Evolutionary conservation across 2,888 invertebrate species (phyloP), one percentile per base, ranked within the genome.

Genomic region (Philonicus albiceps): DNA sequence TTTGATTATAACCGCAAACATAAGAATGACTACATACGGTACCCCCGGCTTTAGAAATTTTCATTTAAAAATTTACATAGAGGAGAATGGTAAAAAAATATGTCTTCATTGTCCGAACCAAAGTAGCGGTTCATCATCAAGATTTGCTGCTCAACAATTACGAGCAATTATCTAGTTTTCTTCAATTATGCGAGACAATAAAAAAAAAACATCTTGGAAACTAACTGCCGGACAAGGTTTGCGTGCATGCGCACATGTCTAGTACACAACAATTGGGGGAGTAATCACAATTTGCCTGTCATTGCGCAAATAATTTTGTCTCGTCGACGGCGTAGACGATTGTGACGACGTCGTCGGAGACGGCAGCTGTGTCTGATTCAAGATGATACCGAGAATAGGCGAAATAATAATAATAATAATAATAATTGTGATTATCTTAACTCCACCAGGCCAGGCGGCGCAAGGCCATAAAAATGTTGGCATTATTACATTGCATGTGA

Each of bases 251-350:
- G 81, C 55, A 53, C 81, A 53, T 27, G 55, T n/a, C 81, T n/a
- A 76, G 43, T 30, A 30, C 43, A 22, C 43, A 22, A 80, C 40
- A 81, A 64, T 80, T 49, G 27, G 27, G 80, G 53, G 30, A 31
- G 81, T 81, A 55, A 55, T 81, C 81, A 37, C 81, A 81, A 81
- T 81, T 81, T 81, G 81, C 55, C 81, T 81, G 81, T 81, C 81
- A 81, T 81, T 81, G 81, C 81, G 81, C 55, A 55, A 81, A 81
- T 81, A 55, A 81, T 55, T 81, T 64, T 81, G 81, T 64, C 81
- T 64, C 55, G 55, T 31, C 81, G 27, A 11, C 64, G 7, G 22
- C 11, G 64, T 3, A n/a, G 49, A 49, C 49, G 49, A 49, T 37
- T 7, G 34, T 8, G 34, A 7, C 34, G 34, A 37, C 34, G 37